Evolutionary conservation across 2,797 vertebrate species (phyloP).

Genomic region (Xenentodon cancila): DNA sequence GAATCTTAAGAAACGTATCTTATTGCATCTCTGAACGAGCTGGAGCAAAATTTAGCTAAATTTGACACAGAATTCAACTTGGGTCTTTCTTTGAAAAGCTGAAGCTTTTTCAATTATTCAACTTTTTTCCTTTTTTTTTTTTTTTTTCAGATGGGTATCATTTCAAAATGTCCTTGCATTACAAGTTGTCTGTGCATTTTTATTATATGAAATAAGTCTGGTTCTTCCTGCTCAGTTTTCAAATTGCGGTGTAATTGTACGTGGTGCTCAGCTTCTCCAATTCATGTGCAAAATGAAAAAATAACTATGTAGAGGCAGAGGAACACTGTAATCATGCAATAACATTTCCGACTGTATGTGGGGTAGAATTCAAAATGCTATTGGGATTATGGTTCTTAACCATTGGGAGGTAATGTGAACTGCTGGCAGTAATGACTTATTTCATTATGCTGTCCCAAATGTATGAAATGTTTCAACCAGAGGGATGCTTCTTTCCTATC

Average conservation of each 20-base stretch:
- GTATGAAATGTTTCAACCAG: constrained; percentile 70
- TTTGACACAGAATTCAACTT: constrained; percentile 25
- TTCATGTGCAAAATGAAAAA: constrained; percentile 83
- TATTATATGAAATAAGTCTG: constrained; percentile 61
- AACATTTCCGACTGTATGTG: constrained; percentile 76
- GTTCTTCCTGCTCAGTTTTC: constrained; percentile 60
- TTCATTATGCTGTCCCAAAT: constrained; percentile 80
- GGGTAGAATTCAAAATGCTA: constrained; percentile 78
- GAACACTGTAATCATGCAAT: constrained; percentile 82
- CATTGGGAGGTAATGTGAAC: constrained; percentile 80
- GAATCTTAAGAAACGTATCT: constrained; percentile 10
- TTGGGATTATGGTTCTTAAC: constrained; percentile 81
- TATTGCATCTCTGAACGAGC: too few species aligned
- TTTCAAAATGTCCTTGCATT: constrained; percentile 61
- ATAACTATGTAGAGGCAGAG: constrained; percentile 72
- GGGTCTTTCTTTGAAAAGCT: constrained; percentile 36
- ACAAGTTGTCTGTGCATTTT: constrained; percentile 64
- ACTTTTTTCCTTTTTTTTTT: constrained; percentile 38
- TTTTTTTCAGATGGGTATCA: constrained; percentile 51
- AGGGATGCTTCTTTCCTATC: constrained; percentile 67
- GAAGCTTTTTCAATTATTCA: constrained; percentile 43
- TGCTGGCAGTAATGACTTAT: constrained; percentile 80
- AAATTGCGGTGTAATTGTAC: constrained; percentile 80
- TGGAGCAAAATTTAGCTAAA: constrained; percentile 27
- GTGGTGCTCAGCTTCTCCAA: constrained; percentile 72